phyloP scores from a whole-genome alignment of 53 echinoderm and acorn worm genomes.

The Henricia sp. region DNA sequence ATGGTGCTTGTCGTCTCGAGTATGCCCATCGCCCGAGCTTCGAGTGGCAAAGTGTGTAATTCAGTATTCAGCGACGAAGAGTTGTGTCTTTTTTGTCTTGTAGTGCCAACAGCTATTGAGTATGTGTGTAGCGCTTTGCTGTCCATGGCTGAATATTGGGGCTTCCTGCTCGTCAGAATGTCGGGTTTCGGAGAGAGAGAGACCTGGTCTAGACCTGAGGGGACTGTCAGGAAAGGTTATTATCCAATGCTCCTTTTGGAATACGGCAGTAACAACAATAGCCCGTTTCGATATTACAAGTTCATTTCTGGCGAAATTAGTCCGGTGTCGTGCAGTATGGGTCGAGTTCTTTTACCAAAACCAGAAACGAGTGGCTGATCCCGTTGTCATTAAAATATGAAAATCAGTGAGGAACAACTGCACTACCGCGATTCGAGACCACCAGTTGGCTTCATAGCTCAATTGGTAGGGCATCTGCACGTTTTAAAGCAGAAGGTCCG shows the following conservation, averaged over 20 bases:
- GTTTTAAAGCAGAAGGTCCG: too few relatives aligned
- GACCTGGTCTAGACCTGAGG: constrained; percentile 21
- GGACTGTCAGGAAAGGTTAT: background rate
- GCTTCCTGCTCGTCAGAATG: constrained; percentile 40
- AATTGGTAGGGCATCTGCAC: too few relatives aligned
- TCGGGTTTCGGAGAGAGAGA: background rate
- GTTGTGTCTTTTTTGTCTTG: background rate
- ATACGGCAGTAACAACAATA: constrained; percentile 2
- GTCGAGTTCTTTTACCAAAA: too few relatives aligned
- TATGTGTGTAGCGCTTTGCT: background rate
- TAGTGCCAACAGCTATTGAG: constrained; percentile 4
- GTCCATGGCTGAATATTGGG: background rate
- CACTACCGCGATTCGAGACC: too few relatives aligned
- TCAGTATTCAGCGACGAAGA: constrained; percentile 3
- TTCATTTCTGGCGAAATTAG: too few relatives aligned
- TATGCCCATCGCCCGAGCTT: constrained; percentile 30
- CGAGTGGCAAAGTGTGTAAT: constrained; percentile 53
- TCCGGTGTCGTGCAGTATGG: too few relatives aligned
- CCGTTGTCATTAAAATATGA: too few relatives aligned
- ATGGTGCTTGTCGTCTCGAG: constrained; percentile 40
- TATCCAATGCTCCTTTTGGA: background rate
- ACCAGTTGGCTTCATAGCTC: too few relatives aligned
- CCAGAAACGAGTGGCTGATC: too few relatives aligned
- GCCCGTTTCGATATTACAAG: background rate
- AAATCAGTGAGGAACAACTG: too few relatives aligned